Base-by-base conservation (phyloP, 2,113 vertebrate species). In the Rostratula benghalensis region DNA sequence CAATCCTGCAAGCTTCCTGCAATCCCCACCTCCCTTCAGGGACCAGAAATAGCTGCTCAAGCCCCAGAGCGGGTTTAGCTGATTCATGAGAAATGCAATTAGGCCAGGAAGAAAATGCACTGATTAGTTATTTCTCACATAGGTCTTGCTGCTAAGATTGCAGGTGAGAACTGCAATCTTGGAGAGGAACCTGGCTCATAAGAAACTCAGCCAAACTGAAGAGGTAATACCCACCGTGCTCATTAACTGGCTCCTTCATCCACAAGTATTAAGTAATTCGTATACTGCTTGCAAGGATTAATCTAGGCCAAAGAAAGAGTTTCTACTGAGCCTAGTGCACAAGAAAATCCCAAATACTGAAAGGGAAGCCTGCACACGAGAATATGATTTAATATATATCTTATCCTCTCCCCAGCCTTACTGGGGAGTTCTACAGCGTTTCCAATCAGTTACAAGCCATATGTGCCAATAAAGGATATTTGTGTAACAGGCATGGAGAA, bases 1-100 rank as follows among this genome's bases (percentile, higher is more conserved):
- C 74, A 89, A 64, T 22, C 65, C 86, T 94, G 90, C 57, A 90
- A 94, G 79, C 65, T 93, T 93, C 95, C 86, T 95, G 88, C 86
- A 89, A 95, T 92, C 83, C 51, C 48, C 83, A 93, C 30, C 77
- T 87, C 94, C 73, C 86, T 76, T 84, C 65, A 84, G 89, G 68
- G 94, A 93, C 89, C 83, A 94, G 92, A 89, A 96, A 93, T 71
- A 91, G 80, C 90, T 89, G 83, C 73, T 4, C 0, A 79, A 69
- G 83, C 57, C 94, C 77, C 92, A 76, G 23, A 20, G 7, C 27
- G 57, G 35, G 24, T 87, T 90, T 68, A 75, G 81, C 74, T 91
- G 81, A 92, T 71, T 96, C 94, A 84, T 35, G 73, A 89, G 77
- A 93, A 95, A 90, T 53, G 54, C 75, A 93, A 94, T 90, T 75